These are phyloP conservation scores for Cercocebus atys DNA, from an alignment of 2,113 vertebrate genomes.

Conservation along the genomic window DNA sequence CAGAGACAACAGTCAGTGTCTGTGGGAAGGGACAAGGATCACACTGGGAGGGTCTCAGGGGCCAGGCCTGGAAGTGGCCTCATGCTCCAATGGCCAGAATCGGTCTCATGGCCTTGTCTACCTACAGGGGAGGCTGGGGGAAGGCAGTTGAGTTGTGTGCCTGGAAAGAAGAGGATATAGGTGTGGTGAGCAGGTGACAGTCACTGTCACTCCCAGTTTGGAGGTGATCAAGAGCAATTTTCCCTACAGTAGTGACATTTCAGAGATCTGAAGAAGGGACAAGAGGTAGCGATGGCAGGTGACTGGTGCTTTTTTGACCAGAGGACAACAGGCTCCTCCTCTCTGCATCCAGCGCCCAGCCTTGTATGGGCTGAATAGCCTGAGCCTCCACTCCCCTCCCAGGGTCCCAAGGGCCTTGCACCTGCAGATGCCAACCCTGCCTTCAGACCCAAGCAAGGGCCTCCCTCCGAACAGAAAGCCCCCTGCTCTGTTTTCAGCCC, in stretches of 20 bases:
- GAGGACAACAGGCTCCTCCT: background rate
- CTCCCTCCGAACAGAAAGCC: background rate
- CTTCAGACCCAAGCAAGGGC: rapidly evolving
- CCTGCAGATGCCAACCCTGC: background rate
- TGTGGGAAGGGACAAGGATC: background rate
- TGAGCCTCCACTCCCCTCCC: background rate
- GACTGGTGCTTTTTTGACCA: background rate
- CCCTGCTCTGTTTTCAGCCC: background rate
- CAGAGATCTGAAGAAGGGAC: background rate
- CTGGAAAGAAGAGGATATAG: background rate
- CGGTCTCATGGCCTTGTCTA: background rate
- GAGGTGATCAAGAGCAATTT: background rate
- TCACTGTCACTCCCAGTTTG: background rate
- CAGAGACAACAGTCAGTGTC: background rate
- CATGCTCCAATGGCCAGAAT: background rate
- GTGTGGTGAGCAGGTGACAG: background rate
- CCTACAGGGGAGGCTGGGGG: background rate
- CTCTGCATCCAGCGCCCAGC: background rate
- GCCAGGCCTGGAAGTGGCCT: background rate
- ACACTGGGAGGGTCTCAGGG: background rate
- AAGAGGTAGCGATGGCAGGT: background rate
- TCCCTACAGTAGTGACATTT: background rate
- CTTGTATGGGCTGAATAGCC: background rate
- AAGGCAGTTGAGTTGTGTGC: background rate
- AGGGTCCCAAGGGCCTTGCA: rapidly evolving